phyloP scores from a whole-genome alignment of 2,888 invertebrate species.

The Lasioglossum lativentre region DNA sequence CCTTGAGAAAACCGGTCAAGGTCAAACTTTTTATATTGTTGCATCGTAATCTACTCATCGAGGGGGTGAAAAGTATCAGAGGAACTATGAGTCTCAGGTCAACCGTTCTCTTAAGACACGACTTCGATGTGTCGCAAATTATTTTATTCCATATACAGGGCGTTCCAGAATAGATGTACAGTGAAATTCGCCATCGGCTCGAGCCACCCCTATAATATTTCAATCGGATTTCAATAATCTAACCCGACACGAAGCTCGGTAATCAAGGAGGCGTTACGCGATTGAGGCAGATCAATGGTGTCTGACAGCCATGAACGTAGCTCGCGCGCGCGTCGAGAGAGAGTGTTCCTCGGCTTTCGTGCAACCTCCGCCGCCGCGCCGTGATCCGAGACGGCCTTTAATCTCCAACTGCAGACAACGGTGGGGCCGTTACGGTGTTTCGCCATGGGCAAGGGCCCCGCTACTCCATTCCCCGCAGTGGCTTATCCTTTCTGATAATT shows the following conservation, averaged over 20 bases:
- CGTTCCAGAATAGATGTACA: too few species aligned
- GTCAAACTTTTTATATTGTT: too few species aligned
- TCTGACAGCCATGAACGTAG: not conserved
- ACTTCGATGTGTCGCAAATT: too few species aligned
- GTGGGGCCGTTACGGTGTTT: conserved; percentile 17
- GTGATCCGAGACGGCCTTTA: conserved; percentile 39
- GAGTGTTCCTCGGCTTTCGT: not conserved
- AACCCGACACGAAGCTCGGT: not conserved
- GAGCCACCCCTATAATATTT: not conserved
- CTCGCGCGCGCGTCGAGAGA: not conserved
- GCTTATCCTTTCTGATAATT: conserved; percentile 74
- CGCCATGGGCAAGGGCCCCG: not conserved
- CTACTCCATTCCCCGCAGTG: conserved; percentile 66
- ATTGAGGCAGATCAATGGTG: not conserved
- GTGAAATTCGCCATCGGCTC: not conserved
- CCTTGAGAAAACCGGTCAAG: too few species aligned
- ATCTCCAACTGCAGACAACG: conserved; percentile 46
- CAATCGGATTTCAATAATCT: conserved; percentile 1
- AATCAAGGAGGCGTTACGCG: conserved; percentile 2
- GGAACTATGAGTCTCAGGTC: too few species aligned
- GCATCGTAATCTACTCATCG: too few species aligned
- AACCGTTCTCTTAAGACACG: too few species aligned
- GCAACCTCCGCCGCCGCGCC: too few species aligned
- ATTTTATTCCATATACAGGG: too few species aligned
- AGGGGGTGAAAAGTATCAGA: too few species aligned